Percentiles rank a stretch among this genome's conserved stretches.
Evolutionary conservation across 2,113 vertebrate genomes (phyloP).

Genomic region (Pipra filicauda): DNA sequence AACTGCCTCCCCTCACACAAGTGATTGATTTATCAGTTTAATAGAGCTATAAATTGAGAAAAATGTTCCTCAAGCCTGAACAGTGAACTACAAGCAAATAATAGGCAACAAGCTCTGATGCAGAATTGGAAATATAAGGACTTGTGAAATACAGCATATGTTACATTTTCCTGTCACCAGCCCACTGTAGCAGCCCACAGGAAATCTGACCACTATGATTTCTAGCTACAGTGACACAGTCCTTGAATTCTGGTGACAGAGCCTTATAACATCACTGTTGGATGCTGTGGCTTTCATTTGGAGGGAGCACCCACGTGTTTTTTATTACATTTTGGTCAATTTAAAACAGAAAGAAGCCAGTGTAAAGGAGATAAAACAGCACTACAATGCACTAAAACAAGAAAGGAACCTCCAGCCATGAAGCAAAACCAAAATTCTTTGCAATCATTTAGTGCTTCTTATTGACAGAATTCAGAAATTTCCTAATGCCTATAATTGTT

Average conservation of each 20-base stretch:
- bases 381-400: not conserved
- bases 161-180: constrained; percentile 10
- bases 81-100: constrained; percentile 15
- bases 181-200: not conserved
- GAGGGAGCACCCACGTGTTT: not conserved
- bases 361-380: not conserved
- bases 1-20: not conserved
- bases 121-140: not conserved
- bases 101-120: constrained; percentile 2
- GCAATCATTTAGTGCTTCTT: not conserved
- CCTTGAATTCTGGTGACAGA: not conserved
- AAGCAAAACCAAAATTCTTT: not conserved
- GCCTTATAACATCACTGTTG: not conserved
- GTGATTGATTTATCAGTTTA: constrained; percentile 50
- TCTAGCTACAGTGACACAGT: not conserved
- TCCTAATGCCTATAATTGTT: not conserved
- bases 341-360: not conserved
- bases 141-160: not conserved
- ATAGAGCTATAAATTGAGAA: not conserved
- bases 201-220: not conserved
- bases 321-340: not conserved
- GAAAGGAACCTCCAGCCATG: not conserved
- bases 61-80: not conserved
- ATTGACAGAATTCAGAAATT: not conserved
- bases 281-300: not conserved